phyloP scores from a whole-genome alignment of 2,113 vertebrate species.

The Isichthys henryi region DNA sequence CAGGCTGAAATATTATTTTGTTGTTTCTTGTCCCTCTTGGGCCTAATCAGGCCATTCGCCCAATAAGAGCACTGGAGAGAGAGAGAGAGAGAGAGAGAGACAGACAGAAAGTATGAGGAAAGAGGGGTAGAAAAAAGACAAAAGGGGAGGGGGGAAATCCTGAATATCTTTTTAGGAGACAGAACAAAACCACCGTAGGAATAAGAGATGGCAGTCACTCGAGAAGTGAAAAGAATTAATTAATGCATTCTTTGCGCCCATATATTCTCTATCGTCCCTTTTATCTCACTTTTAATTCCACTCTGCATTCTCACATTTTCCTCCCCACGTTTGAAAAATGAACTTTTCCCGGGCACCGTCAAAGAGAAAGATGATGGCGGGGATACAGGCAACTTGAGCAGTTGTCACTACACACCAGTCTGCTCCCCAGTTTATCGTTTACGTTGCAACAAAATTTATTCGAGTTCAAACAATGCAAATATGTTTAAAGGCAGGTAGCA shows the following conservation, averaged over 20 bases:
- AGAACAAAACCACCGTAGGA: conserved; percentile 27
- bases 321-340: background rate
- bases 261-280: conserved; percentile 23
- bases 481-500: background rate
- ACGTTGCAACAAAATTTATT: background rate
- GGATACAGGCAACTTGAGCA: background rate
- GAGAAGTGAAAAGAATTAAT: conserved; percentile 38
- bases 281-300: conserved; percentile 28
- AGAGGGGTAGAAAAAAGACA: conserved; percentile 9
- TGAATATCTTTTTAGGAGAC: conserved; percentile 31
- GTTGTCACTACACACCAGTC: background rate
- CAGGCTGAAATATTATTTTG: conserved; percentile 6
- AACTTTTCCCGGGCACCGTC: background rate
- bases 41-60: background rate
- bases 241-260: conserved; percentile 21
- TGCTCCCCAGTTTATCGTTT: background rate
- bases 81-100: conserved; percentile 3
- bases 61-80: conserved; percentile 4
- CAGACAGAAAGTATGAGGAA: conserved; percentile 18
- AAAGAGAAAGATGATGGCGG: background rate
- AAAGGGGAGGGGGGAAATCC: conserved; percentile 27
- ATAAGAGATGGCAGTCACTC: conserved; percentile 24
- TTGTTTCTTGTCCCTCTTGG: background rate
- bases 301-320: conserved; percentile 15
- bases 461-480: background rate